Conservation (phyloP, 1,140 invertebrate species). For the Pseudomyrmex dendroicus region DNA sequence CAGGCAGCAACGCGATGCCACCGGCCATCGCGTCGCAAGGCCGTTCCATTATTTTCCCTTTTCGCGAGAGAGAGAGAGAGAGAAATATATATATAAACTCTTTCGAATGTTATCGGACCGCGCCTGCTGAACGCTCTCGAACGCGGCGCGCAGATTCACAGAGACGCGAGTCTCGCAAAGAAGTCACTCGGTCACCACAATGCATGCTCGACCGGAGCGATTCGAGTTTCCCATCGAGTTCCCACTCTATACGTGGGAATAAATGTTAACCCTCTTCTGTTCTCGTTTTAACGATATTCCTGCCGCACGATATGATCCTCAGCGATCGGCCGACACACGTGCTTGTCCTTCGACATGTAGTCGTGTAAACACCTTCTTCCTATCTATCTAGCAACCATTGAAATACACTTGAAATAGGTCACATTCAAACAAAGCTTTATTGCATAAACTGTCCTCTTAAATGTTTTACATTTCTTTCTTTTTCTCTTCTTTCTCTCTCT, state of each 20-base stretch:
- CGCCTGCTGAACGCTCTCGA: background rate
- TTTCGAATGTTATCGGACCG: constrained; percentile 34
- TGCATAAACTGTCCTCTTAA: background rate
- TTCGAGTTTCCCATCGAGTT: constrained; percentile 7
- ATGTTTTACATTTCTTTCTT: too few relatives aligned
- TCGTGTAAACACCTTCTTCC: constrained; percentile 14
- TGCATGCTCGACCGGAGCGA: background rate
- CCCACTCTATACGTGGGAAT: constrained; percentile 1
- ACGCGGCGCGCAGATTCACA: background rate
- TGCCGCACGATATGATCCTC: constrained; percentile 26
- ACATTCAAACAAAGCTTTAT: background rate
- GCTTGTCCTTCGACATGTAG: constrained; percentile 30
- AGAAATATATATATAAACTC: constrained; percentile 38
- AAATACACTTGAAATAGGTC: background rate
- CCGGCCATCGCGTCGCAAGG: constrained; percentile 30
- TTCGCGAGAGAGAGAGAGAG: background rate
- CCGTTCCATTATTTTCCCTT: constrained; percentile 47
- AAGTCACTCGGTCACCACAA: background rate
- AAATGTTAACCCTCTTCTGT: constrained; percentile 12
- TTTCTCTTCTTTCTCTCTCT: too few relatives aligned
- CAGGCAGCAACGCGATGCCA: constrained; percentile 44
- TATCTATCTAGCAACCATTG: constrained; percentile 1
- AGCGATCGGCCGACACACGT: background rate
- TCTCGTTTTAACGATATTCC: constrained; percentile 23
- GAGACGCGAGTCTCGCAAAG: background rate